Percentiles rank a stretch among this genome's conserved stretches.
Evolutionary conservation across 2,113 vertebrate species (phyloP).

Genomic region (Vicugna pacos): DNA sequence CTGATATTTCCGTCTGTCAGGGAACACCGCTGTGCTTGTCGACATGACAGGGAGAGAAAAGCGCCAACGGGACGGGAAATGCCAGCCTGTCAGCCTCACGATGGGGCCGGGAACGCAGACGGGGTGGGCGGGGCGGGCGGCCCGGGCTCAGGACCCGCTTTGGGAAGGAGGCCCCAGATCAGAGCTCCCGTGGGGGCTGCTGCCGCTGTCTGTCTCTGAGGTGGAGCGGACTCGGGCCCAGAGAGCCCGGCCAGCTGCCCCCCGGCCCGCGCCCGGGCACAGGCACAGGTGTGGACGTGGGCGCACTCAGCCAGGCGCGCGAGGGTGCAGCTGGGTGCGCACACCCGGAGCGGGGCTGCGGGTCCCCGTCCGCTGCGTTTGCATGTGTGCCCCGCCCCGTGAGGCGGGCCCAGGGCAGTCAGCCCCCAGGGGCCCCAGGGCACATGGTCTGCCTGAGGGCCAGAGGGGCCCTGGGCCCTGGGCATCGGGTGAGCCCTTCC

Average conservation of each 20-base stretch:
- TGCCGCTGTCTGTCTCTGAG: accelerated
- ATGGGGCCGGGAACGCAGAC: accelerated
- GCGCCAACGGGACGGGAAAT: slow-evolving; percentile 62
- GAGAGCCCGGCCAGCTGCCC: accelerated
- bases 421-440: accelerated
- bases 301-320: accelerated
- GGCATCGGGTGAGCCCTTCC: not conserved
- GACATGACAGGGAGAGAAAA: not conserved
- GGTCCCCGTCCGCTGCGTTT: accelerated
- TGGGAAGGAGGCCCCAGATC: not conserved
- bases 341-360: accelerated
- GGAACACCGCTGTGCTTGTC: slow-evolving; percentile 72
- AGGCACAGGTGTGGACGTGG: accelerated
- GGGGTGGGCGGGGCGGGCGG: accelerated
- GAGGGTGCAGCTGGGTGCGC: accelerated
- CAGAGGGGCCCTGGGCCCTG: too few species aligned
- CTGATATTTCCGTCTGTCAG: slow-evolving; percentile 87
- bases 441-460: not conserved
- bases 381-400: not conserved
- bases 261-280: accelerated
- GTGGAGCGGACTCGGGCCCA: accelerated
- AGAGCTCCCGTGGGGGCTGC: not conserved
- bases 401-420: not conserved
- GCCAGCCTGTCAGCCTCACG: slow-evolving; percentile 46
- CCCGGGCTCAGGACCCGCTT: not conserved